Evolutionary conservation across 2,113 vertebrate species (phyloP).

Genomic region (Beaufortia kweichowensis): DNA sequence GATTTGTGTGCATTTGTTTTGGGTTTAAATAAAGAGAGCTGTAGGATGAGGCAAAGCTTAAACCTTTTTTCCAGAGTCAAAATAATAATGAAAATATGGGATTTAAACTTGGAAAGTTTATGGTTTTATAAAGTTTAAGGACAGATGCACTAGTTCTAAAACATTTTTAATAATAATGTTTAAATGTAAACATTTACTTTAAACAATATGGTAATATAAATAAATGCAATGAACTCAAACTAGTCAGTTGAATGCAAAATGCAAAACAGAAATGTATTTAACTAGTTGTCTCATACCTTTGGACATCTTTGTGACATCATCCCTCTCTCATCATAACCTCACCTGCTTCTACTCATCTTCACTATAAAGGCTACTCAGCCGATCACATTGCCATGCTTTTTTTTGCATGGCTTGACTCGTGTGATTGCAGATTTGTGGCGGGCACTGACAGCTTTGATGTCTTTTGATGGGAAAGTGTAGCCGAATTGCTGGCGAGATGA

Average conservation of each 20-base stretch:
- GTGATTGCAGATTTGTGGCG: conserved; percentile 18
- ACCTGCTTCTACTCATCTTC: background rate
- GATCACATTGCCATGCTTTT: background rate
- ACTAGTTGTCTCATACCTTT: no score
- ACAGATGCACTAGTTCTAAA: no score
- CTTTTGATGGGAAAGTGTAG: conserved; percentile 1
- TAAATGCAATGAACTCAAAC: no score
- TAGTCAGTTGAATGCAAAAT: no score
- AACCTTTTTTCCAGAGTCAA: background rate
- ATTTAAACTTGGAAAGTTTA: no score
- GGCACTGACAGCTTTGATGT: conserved; percentile 19
- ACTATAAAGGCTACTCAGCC: background rate
- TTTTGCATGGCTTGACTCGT: conserved; percentile 20
- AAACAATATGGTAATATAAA: no score
- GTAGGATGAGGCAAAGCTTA: background rate
- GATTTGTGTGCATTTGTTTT: background rate
- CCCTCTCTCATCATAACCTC: background rate
- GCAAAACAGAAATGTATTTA: no score
- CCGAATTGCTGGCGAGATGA: conserved; percentile 14
- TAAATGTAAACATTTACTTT: no score
- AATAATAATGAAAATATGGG: background rate
- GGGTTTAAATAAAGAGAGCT: conserved; percentile 22
- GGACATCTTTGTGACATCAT: background rate
- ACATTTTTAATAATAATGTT: no score
- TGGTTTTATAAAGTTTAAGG: no score